Evolutionary conservation across 1,140 invertebrate species (phyloP), one percentile per base, ranked within the genome.

Genomic region (Nylanderia fulva): DNA sequence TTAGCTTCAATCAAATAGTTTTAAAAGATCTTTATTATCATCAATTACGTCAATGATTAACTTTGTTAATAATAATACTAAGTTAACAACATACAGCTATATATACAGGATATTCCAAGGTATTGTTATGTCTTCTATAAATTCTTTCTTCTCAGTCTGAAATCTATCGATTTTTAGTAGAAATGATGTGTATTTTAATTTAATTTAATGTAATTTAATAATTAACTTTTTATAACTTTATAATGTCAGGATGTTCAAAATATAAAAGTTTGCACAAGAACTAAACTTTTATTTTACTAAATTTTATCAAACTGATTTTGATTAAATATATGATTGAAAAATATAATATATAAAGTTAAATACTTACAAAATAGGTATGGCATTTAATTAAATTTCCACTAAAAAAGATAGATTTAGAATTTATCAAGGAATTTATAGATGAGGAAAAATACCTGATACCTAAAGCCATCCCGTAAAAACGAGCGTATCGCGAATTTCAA

Each of bases 1-100:
- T 76, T 76, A 24, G 56, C 15, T 64, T 52, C 42, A 66, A 24
- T 64, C n/a, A 58, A 77, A 66, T 77, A 33, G 60, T 66, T 66
- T 77, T 52, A 76, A 61, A 76, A 76, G 61, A 76, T 76, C 74
- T 66, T 77, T 66, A 66, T 77, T 77, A 66, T 68, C 76, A 33
- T 21, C 76, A 54, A 68, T n/a, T 68, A 68, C 33, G 63, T 68
- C 76, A 54, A 54, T 63, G 75, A 79, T 79, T 79, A 79, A 79
- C 42, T 45, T 54, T 52, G 76, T 79, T 79, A 79, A 79, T 79
- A 68, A 29, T 54, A 68, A 79, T 68, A 79, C 61, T 66, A 79
- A 79, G 39, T 54, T 56, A 79, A 79, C 76, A 79, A 79, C 45
- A 39, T 68, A 68, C 42, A 79, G 45, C 15, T 79, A 79, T 68